phyloP scores from a whole-genome alignment of 2,797 vertebrate genomes.

The Thalassophryne amazonica region DNA sequence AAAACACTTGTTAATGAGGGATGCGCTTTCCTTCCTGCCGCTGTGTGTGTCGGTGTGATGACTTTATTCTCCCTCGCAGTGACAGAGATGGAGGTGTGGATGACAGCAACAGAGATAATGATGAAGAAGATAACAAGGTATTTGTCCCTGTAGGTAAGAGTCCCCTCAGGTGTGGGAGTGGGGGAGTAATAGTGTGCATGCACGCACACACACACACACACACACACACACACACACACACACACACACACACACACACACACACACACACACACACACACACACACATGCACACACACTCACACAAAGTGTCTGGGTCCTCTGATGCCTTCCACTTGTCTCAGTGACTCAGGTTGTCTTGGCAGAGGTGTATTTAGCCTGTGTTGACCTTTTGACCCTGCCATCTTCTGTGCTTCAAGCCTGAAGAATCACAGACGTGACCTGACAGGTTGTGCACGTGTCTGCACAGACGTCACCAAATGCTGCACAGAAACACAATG shows the following conservation, averaged over 20 bases:
- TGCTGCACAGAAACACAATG: background rate
- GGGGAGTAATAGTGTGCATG: background rate
- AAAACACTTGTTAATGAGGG: constrained; percentile 67
- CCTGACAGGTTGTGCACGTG: background rate
- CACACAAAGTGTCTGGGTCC: no score
- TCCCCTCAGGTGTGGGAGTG: constrained; percentile 1
- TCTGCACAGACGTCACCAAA: background rate
- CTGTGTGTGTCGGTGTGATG: constrained; percentile 28
- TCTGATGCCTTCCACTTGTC: constrained; percentile 20
- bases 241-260: no score
- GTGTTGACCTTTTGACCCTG: constrained; percentile 37
- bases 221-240: no score
- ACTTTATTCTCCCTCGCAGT: constrained; percentile 38
- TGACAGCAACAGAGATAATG: constrained; percentile 32
- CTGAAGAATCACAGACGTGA: constrained; percentile 27
- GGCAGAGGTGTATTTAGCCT: constrained; percentile 9
- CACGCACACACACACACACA: no score
- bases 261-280: no score
- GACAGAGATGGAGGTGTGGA: constrained; percentile 20
- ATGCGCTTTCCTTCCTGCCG: constrained; percentile 5
- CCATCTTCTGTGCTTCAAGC: constrained; percentile 23
- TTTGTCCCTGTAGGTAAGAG: constrained; percentile 37
- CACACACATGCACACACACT: no score
- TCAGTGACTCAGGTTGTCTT: constrained; percentile 12
- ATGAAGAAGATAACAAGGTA: constrained; percentile 41